Evolutionary conservation across 1,140 invertebrate species (phyloP), one percentile per base, ranked within the genome.

Genomic region (Danaus plexippus): DNA sequence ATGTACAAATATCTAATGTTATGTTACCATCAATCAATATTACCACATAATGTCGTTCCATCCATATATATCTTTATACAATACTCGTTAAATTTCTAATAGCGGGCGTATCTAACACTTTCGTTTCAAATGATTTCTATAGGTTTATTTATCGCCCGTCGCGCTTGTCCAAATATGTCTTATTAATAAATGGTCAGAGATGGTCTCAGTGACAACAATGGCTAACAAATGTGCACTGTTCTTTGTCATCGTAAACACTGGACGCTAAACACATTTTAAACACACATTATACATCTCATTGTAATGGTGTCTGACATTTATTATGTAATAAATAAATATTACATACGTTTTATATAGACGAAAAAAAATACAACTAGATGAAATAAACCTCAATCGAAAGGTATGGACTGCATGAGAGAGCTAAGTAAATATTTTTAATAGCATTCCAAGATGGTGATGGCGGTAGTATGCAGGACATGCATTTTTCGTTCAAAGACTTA

Each of bases 101-200:
- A 55, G 53, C 54, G 49, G 54, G 59, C 63, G 63, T 65, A 65
- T 65, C 63, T 60, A 65, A 60, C 55, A 61, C 54, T 58, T 65
- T 61, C 58, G 54, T 54, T 42, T 52, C 49, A 49, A 52, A 50
- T 59, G 61, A 56, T 53, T 65, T 71, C 66, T 75, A 77, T 73
- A 63, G 66, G 54, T 54, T 68, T 74, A 82, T 82, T 77, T 77
- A 80, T 78, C 65, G 66, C 64, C 69, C 66, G 73, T 74, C 73
- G 57, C 44, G 63, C 59, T 66, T 76, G 69, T 71, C 80, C 80
- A 84, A 81, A 84, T 81, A 84, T 71, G 78, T 73, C 71, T 64
- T 71, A 79, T 74, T 75, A 80, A 77, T 78, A 83, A 77, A 83
- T 80, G 72, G 76, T 56, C 64, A 61, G 65, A 56, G 61, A 66